Evolutionary conservation across 2,113 vertebrate species (phyloP).

Genomic region (Tichodroma muraria): DNA sequence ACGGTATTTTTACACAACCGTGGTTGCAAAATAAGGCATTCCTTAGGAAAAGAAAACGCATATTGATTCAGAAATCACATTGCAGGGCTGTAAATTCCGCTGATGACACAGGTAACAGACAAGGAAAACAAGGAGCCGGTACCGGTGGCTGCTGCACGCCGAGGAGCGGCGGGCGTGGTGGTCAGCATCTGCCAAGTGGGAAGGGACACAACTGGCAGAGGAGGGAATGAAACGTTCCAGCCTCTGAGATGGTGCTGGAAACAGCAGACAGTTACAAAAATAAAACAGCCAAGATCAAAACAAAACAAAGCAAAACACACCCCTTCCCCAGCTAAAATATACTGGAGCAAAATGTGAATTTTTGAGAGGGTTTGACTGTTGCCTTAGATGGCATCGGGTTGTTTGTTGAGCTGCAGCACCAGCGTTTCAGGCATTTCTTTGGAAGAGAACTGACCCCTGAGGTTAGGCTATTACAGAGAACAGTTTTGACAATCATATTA

Average conservation of each 20-base stretch:
- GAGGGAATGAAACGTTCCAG: conserved; percentile 31
- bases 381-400: background rate
- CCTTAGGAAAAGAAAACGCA: background rate
- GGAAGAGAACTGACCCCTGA: conserved; percentile 14
- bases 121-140: background rate
- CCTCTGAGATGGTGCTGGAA: conserved; percentile 23
- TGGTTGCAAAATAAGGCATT: background rate
- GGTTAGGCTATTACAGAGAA: background rate
- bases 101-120: background rate
- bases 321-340: background rate
- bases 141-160: background rate
- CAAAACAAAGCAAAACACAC: background rate
- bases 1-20: background rate
- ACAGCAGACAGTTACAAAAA: conserved; percentile 29
- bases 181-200: conserved; percentile 13
- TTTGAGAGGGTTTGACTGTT: conserved; percentile 5
- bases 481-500: background rate
- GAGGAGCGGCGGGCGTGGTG: background rate
- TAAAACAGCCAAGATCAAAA: conserved; percentile 29
- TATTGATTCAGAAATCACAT: conserved; percentile 4
- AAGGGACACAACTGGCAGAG: conserved; percentile 20
- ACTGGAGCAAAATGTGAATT: conserved; percentile 49
- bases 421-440: background rate
- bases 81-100: background rate
- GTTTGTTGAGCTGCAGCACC: background rate